Evolutionary conservation across 2,113 vertebrate species (phyloP).

Genomic region (Crotalus viridis): DNA sequence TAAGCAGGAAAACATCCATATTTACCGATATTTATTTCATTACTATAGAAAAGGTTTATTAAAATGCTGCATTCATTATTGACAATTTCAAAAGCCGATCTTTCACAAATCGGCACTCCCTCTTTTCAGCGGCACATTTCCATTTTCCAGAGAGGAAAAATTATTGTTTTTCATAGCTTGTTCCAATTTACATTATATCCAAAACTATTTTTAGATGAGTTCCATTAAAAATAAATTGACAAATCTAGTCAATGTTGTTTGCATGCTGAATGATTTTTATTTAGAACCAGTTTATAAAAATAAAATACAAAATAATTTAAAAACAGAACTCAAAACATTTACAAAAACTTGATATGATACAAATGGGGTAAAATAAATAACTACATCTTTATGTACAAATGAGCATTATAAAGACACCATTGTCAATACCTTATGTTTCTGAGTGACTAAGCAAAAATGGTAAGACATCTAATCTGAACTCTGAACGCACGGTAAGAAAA

Average conservation of each 20-base stretch:
- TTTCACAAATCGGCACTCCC: neutral
- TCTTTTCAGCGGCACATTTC: constrained; percentile 3
- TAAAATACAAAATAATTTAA: constrained; percentile 99
- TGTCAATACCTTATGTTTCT: constrained; percentile 58
- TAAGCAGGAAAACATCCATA: constrained; percentile 20
- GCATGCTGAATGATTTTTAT: constrained; percentile 99
- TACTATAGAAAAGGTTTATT: neutral
- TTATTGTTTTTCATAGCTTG: constrained; percentile 20
- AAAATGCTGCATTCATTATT: constrained; percentile 18
- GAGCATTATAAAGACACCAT: constrained; percentile 70
- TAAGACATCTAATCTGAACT: constrained; percentile 34
- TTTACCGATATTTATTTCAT: constrained; percentile 24
- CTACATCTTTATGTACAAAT: constrained; percentile 96
- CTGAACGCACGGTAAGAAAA: constrained; percentile 21
- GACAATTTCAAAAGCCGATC: constrained; percentile 13
- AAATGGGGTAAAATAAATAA: constrained; percentile 96
- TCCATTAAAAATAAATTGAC: constrained; percentile 35
- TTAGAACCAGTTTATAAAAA: constrained; percentile 99
- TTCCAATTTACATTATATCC: neutral
- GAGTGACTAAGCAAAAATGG: constrained; percentile 68
- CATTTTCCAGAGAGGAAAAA: constrained; percentile 1
- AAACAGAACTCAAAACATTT: constrained; percentile 91
- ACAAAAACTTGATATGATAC: constrained; percentile 98
- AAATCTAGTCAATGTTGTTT: constrained; percentile 69
- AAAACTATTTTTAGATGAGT: constrained; percentile 12